Evolutionary conservation across 2,113 vertebrate species (phyloP), one percentile per base, ranked within the genome.

Genomic region (Hippoglossus stenolepis): DNA sequence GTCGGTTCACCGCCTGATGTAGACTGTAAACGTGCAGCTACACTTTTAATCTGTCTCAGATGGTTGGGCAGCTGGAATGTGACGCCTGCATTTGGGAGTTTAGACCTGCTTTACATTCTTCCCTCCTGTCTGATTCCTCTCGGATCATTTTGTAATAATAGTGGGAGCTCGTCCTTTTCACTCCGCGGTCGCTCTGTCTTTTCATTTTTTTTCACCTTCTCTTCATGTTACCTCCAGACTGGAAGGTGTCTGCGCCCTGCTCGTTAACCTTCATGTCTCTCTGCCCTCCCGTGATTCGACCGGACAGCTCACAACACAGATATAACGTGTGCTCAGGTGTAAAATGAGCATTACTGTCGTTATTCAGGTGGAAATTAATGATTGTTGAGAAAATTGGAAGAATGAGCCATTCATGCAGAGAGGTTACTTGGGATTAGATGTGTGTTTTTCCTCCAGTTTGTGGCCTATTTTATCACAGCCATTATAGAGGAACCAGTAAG

Each of bases 1-100:
- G 63, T 31, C 28, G 28, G 28, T 31, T 5, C 28, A 31, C 28
- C 5, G 28, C 28, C 28, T 31, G 31, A 31, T 31, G 31, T 74
- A 35, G 62, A 12, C 38, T 58, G 51, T 68, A 67, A 79, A 51
- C 69, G 54, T 74, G 26, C 62, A 65, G 73, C 70, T 43, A 7
- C 65, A 56, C 26, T 47, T 43, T 43, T 68, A 43, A 58, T 79
- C 68, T 59, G 45, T 73, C 9, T 84, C 78, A 17, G 21, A 51
- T 65, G 69, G 20, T 28, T 83, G 69, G 63, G 73, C 45, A 67
- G 63, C 67, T 74, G 77, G 75, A 88, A 88, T 85, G 77, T 77
- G 56, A 74, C 74, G 67, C 49, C 73, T 78, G 53, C 23, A 67
- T 75, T 58, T 49, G 1, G 80, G 75, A 75, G 40, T 61, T 73